Percentiles rank a stretch among this genome's conserved stretches.
Evolutionary conservation across 2,888 invertebrate genomes (phyloP).

Genomic region (Synergus japonicus): DNA sequence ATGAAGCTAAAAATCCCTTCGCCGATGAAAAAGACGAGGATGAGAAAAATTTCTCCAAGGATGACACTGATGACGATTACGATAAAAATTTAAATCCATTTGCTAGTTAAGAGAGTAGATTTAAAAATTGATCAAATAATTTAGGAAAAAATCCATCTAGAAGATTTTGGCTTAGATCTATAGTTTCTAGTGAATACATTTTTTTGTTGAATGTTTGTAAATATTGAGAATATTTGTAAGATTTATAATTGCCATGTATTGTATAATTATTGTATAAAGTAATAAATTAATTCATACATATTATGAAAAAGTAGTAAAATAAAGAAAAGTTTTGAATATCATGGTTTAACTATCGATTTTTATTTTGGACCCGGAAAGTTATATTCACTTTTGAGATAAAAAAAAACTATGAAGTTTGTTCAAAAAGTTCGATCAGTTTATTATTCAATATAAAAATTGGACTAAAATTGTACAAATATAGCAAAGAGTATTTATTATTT

Average conservation of each 20-base stretch:
- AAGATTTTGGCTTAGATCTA: too few species aligned
- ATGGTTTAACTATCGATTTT: too few species aligned
- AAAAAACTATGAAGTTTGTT: not conserved
- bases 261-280: slow-evolving; percentile 42
- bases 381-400: not conserved
- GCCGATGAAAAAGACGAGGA: slow-evolving; percentile 79
- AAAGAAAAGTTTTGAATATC: too few species aligned
- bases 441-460: not conserved
- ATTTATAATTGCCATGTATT: slow-evolving; percentile 27
- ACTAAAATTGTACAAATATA: slow-evolving; percentile 11
- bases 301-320: not conserved
- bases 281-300: slow-evolving; percentile 23
- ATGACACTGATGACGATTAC: slow-evolving; percentile 84
- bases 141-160: not conserved
- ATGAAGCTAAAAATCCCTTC: slow-evolving; percentile 84
- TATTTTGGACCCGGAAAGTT: too few species aligned
- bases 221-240: slow-evolving; percentile 45
- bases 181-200: too few species aligned
- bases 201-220: slow-evolving; percentile 47
- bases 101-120: slow-evolving; percentile 66
- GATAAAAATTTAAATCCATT: slow-evolving; percentile 89
- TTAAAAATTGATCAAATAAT: not conserved
- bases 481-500: slow-evolving; percentile 46
- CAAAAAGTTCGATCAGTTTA: not conserved
- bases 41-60: slow-evolving; percentile 80